A percentile compares a stretch with the other conserved stretches of the same genome.
phyloP scores from a whole-genome alignment of 1,140 invertebrate genomes.

The Trichomalopsis sarcophagae region DNA sequence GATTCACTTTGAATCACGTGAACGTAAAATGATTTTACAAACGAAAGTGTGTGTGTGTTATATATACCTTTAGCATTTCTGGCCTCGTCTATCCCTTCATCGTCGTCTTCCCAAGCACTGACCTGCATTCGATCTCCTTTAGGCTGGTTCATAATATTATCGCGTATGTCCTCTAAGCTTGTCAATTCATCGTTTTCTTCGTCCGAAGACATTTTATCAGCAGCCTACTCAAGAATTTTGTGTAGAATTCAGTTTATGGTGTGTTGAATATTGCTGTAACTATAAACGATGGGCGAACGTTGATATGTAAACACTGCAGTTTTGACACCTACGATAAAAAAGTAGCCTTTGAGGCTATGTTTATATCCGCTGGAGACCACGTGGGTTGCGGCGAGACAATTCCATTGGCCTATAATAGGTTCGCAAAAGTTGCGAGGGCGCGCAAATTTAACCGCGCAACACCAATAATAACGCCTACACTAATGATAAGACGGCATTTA shows the following conservation, averaged over 20 bases:
- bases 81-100: slow-evolving; percentile 72
- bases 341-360: neutral
- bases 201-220: slow-evolving; percentile 63
- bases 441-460: neutral
- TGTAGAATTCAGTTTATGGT: too few relatives aligned
- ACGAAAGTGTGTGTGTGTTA: too few relatives aligned
- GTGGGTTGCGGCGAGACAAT: neutral
- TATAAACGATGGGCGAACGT: too few relatives aligned
- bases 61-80: slow-evolving; percentile 71
- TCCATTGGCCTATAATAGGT: neutral
- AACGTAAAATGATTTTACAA: neutral
- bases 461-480: too few relatives aligned
- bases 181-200: slow-evolving; percentile 69
- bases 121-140: slow-evolving; percentile 70
- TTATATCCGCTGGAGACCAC: neutral
- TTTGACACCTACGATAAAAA: neutral
- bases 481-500: too few relatives aligned
- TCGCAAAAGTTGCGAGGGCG: neutral
- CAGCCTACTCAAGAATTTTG: too few relatives aligned
- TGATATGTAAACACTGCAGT: neutral
- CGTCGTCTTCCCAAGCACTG: slow-evolving; percentile 77
- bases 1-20: neutral
- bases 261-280: too few relatives aligned
- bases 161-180: slow-evolving; percentile 66
- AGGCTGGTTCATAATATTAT: slow-evolving; percentile 64